Evolutionary conservation across 2,888 invertebrate species (phyloP).

Genomic region (Drosophila paramelanica): DNA sequence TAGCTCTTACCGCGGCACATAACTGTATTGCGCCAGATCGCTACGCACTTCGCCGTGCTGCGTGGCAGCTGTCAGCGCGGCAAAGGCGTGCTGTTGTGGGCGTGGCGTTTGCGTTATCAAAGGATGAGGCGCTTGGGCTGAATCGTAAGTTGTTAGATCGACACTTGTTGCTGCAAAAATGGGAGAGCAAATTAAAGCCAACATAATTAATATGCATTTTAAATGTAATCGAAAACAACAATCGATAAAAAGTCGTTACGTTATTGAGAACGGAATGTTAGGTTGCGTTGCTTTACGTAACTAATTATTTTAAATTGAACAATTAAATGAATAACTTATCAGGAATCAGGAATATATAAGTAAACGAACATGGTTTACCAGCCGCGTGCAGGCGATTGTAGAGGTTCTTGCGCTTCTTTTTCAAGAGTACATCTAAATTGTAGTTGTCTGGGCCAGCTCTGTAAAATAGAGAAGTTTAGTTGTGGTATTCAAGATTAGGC

Average conservation of each 20-base stretch:
- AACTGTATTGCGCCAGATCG: constrained; percentile 65
- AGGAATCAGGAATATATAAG: neutral
- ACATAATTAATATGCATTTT: neutral
- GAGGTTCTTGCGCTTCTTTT: constrained; percentile 84
- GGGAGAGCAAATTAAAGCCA: neutral
- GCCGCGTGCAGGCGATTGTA: constrained; percentile 83
- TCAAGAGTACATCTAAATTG: constrained; percentile 82
- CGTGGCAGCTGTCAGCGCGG: constrained; percentile 57
- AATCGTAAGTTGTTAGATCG: constrained; percentile 58
- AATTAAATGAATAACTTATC: neutral
- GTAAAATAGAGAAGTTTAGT: neutral
- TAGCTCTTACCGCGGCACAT: constrained; percentile 66
- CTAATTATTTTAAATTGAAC: too few relatives aligned
- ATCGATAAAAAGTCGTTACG: neutral
- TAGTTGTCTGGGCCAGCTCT: constrained; percentile 82
- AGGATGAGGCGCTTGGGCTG: constrained; percentile 40
- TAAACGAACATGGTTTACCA: constrained; percentile 61
- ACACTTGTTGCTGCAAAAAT: constrained; percentile 53
- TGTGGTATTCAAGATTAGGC: too few relatives aligned
- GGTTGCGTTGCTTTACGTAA: too few relatives aligned
- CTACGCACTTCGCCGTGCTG: constrained; percentile 64
- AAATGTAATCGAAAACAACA: neutral
- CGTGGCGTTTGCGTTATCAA: constrained; percentile 47
- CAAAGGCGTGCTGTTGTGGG: constrained; percentile 69
- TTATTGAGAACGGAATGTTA: neutral